Evolutionary conservation across 2,797 vertebrate species (phyloP).

Genomic region (Poeciliopsis infans): DNA sequence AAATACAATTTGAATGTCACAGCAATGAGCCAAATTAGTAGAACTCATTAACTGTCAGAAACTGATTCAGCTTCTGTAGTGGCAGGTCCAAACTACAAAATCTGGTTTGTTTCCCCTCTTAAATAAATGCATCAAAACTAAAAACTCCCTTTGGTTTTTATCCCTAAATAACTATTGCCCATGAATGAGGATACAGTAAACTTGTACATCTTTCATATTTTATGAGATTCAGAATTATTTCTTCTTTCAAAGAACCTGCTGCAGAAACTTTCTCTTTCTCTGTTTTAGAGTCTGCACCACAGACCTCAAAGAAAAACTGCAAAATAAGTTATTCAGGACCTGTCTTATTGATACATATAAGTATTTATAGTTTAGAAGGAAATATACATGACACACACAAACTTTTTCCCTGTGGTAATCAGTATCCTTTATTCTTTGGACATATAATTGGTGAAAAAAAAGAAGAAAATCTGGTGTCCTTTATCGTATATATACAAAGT

Average conservation of each 20-base stretch:
- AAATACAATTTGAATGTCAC: neutral
- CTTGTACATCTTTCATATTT: neutral
- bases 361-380: slow-evolving; percentile 23
- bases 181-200: neutral
- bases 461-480: neutral
- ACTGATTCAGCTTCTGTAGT: neutral
- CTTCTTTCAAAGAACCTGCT: neutral
- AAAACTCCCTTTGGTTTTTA: neutral
- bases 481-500: neutral
- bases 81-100: neutral
- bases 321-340: neutral
- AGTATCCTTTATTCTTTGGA: neutral
- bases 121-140: neutral
- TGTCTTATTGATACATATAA: neutral
- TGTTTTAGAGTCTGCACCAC: neutral
- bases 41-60: neutral
- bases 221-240: neutral
- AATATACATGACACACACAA: slow-evolving; percentile 13
- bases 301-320: neutral
- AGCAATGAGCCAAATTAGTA: neutral
- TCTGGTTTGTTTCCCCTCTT: neutral
- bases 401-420: neutral
- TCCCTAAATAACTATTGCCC: neutral
- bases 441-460: neutral
- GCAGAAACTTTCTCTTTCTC: neutral